Evolutionary conservation across 2,113 vertebrate genomes (phyloP), one percentile per base, ranked within the genome.

Genomic region (Triplophysa rosa): DNA sequence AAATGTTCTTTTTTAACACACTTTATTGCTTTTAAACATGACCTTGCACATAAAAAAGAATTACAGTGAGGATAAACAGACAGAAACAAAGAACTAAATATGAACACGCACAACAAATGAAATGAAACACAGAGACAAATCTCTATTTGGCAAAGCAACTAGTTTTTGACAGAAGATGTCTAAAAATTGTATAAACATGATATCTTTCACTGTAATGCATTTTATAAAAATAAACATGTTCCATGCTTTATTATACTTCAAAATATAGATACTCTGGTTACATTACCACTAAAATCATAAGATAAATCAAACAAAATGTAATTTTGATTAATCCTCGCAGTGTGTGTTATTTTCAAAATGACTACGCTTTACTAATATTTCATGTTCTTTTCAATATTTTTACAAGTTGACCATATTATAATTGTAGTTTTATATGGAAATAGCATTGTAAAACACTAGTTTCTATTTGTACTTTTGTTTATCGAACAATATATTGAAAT

Each of bases 21-120:
- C 88, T 93, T 93, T 94, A 93, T 94, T 94, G 91, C 91, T 94
- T 82, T 91, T 89, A 89, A 93, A 93, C 90, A 93, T 90, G 90
- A 91, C 78, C 88, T 90, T 90, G 85, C 90, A 92, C 91, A 93
- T 89, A 92, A 89, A 93, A 89, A 87, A 85, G 49, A 52, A 91
- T 85, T 87, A 92, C 87, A 91, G 88, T 89, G 91, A 87, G 91
- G 88, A 93, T 89, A 83, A 84, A 87, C 80, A 82, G 82, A 84
- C 76, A 86, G 23, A 63, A 77, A 83, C 67, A 80, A 89, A 89
- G 64, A 84, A 87, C 88, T 87, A 84, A 89, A 86, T 56, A 87
- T 78, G 74, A 49, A 33, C 56, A 84, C 52, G 70, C 59, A 90
- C 62, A 90, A 87, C 78, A 54, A 88, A 89, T 88, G 78, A 85